These are phyloP conservation scores for Pangasianodon hypophthalmus DNA, from an alignment of 2,113 vertebrate species.

Conservation along the genomic window DNA sequence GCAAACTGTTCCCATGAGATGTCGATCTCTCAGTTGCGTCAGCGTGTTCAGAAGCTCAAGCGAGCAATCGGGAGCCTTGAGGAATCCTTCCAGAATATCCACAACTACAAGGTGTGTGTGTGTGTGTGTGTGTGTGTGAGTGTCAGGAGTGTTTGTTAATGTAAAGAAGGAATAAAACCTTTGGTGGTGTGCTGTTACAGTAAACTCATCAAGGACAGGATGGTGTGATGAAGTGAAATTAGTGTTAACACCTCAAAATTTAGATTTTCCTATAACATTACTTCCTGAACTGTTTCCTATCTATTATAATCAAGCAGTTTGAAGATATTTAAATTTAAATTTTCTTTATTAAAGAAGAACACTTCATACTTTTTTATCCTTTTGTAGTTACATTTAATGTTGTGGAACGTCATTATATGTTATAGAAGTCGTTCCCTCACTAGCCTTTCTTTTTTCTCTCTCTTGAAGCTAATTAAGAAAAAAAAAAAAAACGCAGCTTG, in stretches of 20 bases:
- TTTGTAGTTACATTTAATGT: not conserved
- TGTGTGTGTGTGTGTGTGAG: not conserved
- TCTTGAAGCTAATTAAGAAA: not conserved
- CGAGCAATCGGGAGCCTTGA: not conserved
- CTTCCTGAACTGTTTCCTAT: not conserved
- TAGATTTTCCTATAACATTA: no score
- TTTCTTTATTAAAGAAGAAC: not conserved
- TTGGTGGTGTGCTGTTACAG: not conserved
- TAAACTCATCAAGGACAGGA: no score
- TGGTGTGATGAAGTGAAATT: not conserved
- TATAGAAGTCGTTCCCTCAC: not conserved
- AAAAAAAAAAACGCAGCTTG: no score
- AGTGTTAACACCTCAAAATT: no score
- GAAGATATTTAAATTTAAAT: no score
- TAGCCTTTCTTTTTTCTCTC: no score
- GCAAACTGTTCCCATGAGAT: not conserved
- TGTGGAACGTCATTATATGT: not conserved
- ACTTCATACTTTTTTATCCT: not conserved
- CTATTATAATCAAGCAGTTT: not conserved
- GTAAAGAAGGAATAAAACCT: not conserved
- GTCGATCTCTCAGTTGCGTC: not conserved
- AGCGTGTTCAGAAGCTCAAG: not conserved
- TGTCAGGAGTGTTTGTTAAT: not conserved
- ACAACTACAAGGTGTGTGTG: not conserved
- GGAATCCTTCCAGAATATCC: not conserved